phyloP scores from a whole-genome alignment of 1,140 invertebrate species.

The Sycophila sp. region DNA sequence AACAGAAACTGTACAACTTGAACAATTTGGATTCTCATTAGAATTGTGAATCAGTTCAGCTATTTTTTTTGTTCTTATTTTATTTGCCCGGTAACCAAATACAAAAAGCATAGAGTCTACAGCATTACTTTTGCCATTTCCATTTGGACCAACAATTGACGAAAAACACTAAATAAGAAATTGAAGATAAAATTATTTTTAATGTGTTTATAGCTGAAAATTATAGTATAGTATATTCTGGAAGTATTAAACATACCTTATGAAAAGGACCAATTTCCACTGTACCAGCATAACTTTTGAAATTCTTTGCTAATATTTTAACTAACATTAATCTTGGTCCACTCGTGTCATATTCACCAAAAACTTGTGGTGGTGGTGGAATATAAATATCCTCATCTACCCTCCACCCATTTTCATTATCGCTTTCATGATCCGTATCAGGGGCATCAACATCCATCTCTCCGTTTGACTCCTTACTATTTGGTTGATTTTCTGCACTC shows the following conservation, averaged over 20 bases:
- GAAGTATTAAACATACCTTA: constrained; percentile 68
- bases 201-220: not conserved
- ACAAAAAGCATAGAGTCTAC: constrained; percentile 99
- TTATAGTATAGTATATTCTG: not conserved
- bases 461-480: constrained; percentile 36
- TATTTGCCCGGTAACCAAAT: constrained; percentile 95
- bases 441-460: constrained; percentile 44
- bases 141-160: constrained; percentile 97
- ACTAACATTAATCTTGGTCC: constrained; percentile 90
- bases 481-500: constrained; percentile 36
- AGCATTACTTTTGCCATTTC: constrained; percentile 99
- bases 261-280: constrained; percentile 85
- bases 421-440: constrained; percentile 58
- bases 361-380: constrained; percentile 81
- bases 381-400: constrained; percentile 87
- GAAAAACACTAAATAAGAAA: constrained; percentile 85
- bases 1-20: constrained; percentile 87
- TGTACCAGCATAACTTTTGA: constrained; percentile 95
- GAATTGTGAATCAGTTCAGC: constrained; percentile 95
- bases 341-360: constrained; percentile 74
- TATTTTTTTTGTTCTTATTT: constrained; percentile 96
- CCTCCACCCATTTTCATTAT: constrained; percentile 71
- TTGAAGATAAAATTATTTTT: not conserved
- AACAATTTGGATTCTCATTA: constrained; percentile 80
- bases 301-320: constrained; percentile 92